Evolutionary conservation across 2,888 invertebrate genomes (phyloP).

Genomic region (Cryptocheilus praepositus): DNA sequence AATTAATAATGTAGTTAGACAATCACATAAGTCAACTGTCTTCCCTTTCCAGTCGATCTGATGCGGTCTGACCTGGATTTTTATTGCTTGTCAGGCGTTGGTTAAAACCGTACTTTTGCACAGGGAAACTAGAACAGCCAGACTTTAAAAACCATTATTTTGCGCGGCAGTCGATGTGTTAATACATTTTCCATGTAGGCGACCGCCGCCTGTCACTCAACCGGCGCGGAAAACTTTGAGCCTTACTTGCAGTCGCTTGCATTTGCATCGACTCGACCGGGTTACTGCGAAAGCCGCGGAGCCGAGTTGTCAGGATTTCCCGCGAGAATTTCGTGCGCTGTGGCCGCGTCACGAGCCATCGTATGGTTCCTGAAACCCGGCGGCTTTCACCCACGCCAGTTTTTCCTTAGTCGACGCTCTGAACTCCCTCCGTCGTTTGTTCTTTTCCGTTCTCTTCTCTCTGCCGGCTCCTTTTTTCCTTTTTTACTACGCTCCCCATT

Average conservation of each 20-base stretch:
- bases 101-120: too few species aligned
- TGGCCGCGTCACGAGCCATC: constrained; percentile 40
- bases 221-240: constrained; percentile 39
- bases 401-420: constrained; percentile 21
- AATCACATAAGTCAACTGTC: too few species aligned
- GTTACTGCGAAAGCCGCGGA: constrained; percentile 35
- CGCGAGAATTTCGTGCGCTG: constrained; percentile 47
- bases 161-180: constrained; percentile 33
- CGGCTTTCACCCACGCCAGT: constrained; percentile 28
- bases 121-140: too few species aligned
- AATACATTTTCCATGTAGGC: constrained; percentile 29
- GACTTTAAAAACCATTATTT: too few species aligned
- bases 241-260: constrained; percentile 28
- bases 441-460: constrained; percentile 17
- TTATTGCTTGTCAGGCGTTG: too few species aligned
- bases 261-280: constrained; percentile 46
- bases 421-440: neutral
- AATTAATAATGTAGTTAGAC: too few species aligned
- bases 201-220: constrained; percentile 44
- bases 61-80: too few species aligned
- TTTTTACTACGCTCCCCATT: constrained; percentile 16
- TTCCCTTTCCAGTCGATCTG: too few species aligned
- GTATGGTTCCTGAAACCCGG: constrained; percentile 33
- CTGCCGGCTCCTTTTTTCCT: neutral
- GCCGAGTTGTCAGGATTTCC: constrained; percentile 50